Evolutionary conservation across 2,797 vertebrate species (phyloP), one percentile per base, ranked within the genome.

Genomic region (Ctenosaura bakeri): DNA sequence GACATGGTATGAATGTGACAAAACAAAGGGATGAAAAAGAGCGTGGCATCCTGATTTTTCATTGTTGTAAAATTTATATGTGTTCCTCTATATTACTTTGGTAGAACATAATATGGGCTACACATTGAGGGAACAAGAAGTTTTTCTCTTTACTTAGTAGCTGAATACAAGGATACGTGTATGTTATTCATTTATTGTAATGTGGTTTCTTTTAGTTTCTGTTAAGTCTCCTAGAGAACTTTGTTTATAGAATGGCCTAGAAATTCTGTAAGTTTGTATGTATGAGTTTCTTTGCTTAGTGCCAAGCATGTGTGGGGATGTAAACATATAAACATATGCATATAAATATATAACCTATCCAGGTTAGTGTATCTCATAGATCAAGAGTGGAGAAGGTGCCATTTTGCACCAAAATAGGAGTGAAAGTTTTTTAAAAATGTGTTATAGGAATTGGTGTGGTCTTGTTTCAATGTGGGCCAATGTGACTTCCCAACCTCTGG

Each of bases 61-160:
- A 50, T 88, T 89, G 83, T 59, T 32, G 0, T 52, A 4, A 20
- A 4, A 13, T 77, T 56, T 74, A 64, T n/a, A 46, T 66, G 81
- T 88, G 22, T 73, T 20, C 6, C 5, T 78, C 6, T 46, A 1
- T 56, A 52, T 78, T 88, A 76, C 7, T 50, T 89, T 84, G 6
- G n/a, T 12, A 74, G 18, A 91, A 62, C 79, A 24, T 46, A 66
- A 92, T 50, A 59, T 9, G 24, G 14, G 84, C 46, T 20, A 83
- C 83, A 78, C 64, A 56, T 0, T 76, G 74, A 38, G 13, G 29
- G 26, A 13, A 16, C 50, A 71, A 81, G 6, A 24, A 88, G 18
- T 29, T 46, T 32, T 56, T 7, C 10, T 71, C 35, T 56, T 18
- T n/a, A 29, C 24, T 79, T 9, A 69, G 69, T 35, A 62, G 26